Evolutionary conservation across 1,140 invertebrate genomes (phyloP), one percentile per base, ranked within the genome.

Genomic region (Oryctes rhinoceros): DNA sequence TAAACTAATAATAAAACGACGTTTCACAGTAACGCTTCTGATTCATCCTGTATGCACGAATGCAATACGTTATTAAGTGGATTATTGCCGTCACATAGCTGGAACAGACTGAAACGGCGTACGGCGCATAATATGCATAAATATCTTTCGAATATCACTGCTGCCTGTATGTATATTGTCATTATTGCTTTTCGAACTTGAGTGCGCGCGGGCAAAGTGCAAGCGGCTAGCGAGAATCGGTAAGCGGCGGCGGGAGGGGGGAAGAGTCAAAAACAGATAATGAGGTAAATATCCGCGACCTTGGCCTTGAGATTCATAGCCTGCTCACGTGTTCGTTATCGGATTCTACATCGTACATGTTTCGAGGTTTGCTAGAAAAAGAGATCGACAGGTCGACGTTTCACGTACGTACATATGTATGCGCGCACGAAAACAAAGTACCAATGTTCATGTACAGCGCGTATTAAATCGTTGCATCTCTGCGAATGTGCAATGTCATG

Each of bases 261-360:
- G 65, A 15, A 37, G 24, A 71, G 18, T 71, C 65, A 24, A 71
- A 76, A 76, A 76, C 75, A 44, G 75, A 76, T 76, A 76, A 76
- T 49, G 75, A 76, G 44, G 75, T 76, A 76, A 76, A 76, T 76
- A 76, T 76, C 75, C 75, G 75, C 75, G 75, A 44, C 75, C 75
- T 76, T 76, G 75, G 37, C 75, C 75, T 76, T 76, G 75, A 76
- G 20, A 76, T 48, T 76, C 75, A 49, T 76, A 44, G 75, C 39
- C 47, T 76, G 75, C 47, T 76, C 75, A 49, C 75, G 75, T 76
- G 75, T 76, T 49, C 18, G 39, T 76, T 76, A 76, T 76, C 75
- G 75, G n/a, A 76, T 37, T 44, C n/a, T 76, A 18, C 75, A 76
- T 76, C 75, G 75, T 15, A 71, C 13, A 37, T 71, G 65, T 71